Base-by-base conservation (phyloP, 2,113 vertebrate species). In the Eira barbara region DNA sequence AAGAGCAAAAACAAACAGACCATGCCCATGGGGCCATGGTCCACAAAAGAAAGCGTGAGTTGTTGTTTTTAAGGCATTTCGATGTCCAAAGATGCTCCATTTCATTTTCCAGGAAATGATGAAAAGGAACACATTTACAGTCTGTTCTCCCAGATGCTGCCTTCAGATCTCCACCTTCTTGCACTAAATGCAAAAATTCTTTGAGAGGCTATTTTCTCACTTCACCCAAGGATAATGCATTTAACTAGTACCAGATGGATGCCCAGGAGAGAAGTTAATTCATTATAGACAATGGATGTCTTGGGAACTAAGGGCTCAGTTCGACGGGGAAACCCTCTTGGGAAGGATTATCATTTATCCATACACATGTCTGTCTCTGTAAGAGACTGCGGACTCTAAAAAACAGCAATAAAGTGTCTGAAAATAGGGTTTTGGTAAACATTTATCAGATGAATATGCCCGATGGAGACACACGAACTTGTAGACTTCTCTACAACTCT, bases 171-270 rank as follows among this genome's bases (percentile, higher is more conserved):
- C 55, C 27, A 2, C 78, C 23, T 80, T 92, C 23, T 18, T 90
- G 14, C n/a, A 76, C 57, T 88, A 88, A 90, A 80, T 31, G 42
- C 81, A 95, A 31, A 95, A 85, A 84, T 92, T 71, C n/a, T 89
- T 34, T 79, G 65, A 69, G 27, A 59, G 52, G 67, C 81, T 61
- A 29, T 29, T 88, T 84, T 89, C 57, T 93, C 49, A 69, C 86
- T 92, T 90, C 57, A 90, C 34, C 47, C 61, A 71, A 92, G 36
- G 87, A 94, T 78, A 34, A 73, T 6, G 45, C 20, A 47, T 21
- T 74, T 34, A 92, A 88, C 45, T 76, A 81, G 69, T 42, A 88
- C 55, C 17, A 96, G 61, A 83, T 1, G 55, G 73, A 83, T 42
- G 10, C 74, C 82, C 80, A 80, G 39, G 47, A 84, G 27, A 91